Base-by-base conservation (phyloP, 2,888 invertebrate species). In the Tipula unca region DNA sequence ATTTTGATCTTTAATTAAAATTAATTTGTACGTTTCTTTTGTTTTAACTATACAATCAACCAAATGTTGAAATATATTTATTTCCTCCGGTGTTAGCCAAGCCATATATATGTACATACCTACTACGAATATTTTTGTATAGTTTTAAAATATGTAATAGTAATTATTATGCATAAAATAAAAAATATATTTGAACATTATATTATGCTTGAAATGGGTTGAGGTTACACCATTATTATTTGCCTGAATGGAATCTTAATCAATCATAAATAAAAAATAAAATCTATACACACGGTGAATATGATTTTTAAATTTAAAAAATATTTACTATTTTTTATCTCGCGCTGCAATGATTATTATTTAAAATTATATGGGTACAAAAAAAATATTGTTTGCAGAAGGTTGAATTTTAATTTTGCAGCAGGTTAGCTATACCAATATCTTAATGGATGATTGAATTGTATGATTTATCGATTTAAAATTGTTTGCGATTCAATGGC, bases 1-100 rank as follows among this genome's bases (percentile, higher is more conserved):
- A 69, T 69, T 69, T 69, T 69, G 69, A 69, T 69, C 69, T 69
- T 69, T 69, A 69, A 69, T 69, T 69, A 69, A 69, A 69, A 69
- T 69, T 69, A 69, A 69, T 69, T 69, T 69, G 20, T 69, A 25
- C 25, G 69, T 69, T 69, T 69, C 69, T 69, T 69, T 69, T 69
- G 69, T 69, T 69, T 69, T 69, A 25, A 69, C 69, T 25, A 42
- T 25, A 69, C 69, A 69, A 69, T 20, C 25, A 69, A 69, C 48
- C 4, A 69, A 25, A 69, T 69, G 69, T 69, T 69, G 69, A 69
- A 69, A 69, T 69, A n/a, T n/a, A 25, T 20, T 69, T 69, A 69
- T 69, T 69, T 69, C 69, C 69, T 69, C 69, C 69, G 69, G 69
- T 69, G 69, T 69, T n/a, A n/a, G n/a, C n/a, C n/a, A n/a, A n/a